Base-by-base conservation (phyloP, 2,888 invertebrate species). In the Chloroclystis v-ata region DNA sequence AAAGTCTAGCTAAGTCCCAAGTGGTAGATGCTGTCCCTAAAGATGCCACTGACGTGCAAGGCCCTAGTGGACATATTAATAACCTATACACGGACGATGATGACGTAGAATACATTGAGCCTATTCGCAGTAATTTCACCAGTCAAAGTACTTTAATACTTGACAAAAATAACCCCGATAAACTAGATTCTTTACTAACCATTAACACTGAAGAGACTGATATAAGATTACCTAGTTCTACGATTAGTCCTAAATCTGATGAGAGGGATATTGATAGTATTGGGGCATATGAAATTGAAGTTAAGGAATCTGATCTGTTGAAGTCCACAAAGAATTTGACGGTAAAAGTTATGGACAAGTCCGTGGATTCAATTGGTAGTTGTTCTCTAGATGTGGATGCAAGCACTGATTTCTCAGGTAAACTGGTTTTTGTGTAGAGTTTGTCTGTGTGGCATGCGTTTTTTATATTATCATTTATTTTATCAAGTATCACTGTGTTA, bases 321-420 rank as follows among this genome's bases (percentile, higher is more conserved):
- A 82, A 80, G 52, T 72, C 69, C 28, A 65, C 73, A 0, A 87
- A 82, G 52, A 76, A 84, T 33, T 62, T 87, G 37, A 81, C 82
- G 2, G 88, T 88, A 5, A 88, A 90, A 80, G 86, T 85, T 53
- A 93, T 93, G 93, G 93, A 93, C 84, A 91, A 91, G 62, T 93
- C 93, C 16, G 90, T 93, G 82, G 95, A 95, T 80, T 95, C 95
- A 46, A 95, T 95, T 68, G 95, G 95, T 66, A 93, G 93, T 86
- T 95, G 95, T 84, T 95, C 95, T 61, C 88, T 95, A 69, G 95
- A 95, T 80, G 94, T 94, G 78, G 95, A 95, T 71, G 93, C 92
- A 47, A 91, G 92, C 69, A 91, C 91, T 52, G 92, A 93, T 69
- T 90, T 92, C 69, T 91, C 92, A 92, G 93, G 93, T 93, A 92